These are phyloP conservation scores for Petrocephalus zakoni DNA, from an alignment of 2,113 vertebrate species.

Conservation along the genomic window DNA sequence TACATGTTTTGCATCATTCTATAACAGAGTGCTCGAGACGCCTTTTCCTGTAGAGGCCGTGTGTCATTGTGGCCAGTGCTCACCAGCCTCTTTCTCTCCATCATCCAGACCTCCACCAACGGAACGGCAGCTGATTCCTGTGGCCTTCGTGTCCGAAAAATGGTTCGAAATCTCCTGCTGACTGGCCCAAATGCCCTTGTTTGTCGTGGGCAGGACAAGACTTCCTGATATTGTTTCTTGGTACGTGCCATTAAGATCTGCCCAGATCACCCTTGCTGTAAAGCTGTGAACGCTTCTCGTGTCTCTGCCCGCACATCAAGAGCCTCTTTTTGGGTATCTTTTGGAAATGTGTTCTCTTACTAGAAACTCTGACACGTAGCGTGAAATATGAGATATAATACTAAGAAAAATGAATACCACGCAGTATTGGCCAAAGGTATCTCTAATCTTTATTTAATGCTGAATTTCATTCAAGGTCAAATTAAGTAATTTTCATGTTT, in stretches of 20 bases:
- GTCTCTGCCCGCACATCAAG: slow-evolving; percentile 22
- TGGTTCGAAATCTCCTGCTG: slow-evolving; percentile 99
- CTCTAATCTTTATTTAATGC: not conserved
- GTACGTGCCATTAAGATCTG: slow-evolving; percentile 61
- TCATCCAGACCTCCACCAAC: slow-evolving; percentile 81
- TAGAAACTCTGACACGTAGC: not conserved
- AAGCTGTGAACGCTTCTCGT: slow-evolving; percentile 17
- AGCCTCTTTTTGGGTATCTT: not conserved
- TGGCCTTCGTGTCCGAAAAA: slow-evolving; percentile 99
- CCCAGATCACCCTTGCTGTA: slow-evolving; percentile 25
- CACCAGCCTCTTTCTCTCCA: slow-evolving; percentile 38
- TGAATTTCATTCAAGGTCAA: too few relatives aligned
- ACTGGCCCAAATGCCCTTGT: slow-evolving; percentile 77
- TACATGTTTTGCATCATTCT: not conserved
- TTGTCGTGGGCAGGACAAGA: slow-evolving; percentile 74
- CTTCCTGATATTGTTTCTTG: slow-evolving; percentile 70
- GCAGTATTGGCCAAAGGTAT: not conserved
- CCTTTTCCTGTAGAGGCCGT: not conserved
- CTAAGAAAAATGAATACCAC: not conserved
- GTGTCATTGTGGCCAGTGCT: not conserved
- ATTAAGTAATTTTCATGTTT: not conserved
- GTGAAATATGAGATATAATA: not conserved
- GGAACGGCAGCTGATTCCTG: slow-evolving; percentile 95
- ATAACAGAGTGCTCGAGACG: not conserved
- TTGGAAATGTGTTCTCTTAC: not conserved